Evolutionary conservation across 2,113 vertebrate genomes (phyloP), one percentile per base, ranked within the genome.

Genomic region (Lophotis ruficrista): DNA sequence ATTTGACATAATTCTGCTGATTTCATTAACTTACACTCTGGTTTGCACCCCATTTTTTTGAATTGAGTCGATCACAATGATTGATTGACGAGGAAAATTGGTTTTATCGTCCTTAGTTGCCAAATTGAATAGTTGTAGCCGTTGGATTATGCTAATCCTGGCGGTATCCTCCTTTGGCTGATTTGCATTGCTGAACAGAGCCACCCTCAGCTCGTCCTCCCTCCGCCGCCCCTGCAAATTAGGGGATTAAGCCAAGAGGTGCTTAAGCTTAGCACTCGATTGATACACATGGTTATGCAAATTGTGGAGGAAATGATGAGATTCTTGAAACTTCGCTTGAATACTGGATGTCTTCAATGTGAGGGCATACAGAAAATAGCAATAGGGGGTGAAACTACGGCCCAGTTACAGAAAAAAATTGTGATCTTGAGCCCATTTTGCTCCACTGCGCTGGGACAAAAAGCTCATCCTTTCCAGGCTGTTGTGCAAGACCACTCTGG

Each of bases 191-290:
- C 86, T 31, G 72, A 94, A 68, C 10, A 76, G 85, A 90, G 54
- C 85, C 4, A 1, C 80, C 80, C 38, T 4, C 1, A 0, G 54
- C 24, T 56, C 10, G 25, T 85, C 38, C 60, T 21, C 35, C 35
- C 24, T 37, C 78, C 1, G 23, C 14, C 1, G 1, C 60, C 50
- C 79, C 56, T 24, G 28, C 4, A 61, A 93, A 93, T 96, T 89
- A 93, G 65, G 84, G 80, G 94, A 97, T 97, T 96, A 96, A 82
- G 50, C 8, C 2, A 93, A 93, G 94, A 96, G 91, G 72, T 93
- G 72, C 50, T 96, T 94, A 84, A 95, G 28, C 0, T 69, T 54
- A 71, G 78, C 58, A 35, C 73, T 83, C 6, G 2, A 82, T 23
- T 83, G 89, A 65, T 82, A 72, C 56, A 35, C 12, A 23, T 84